Evolutionary conservation across 2,113 vertebrate species (phyloP), one percentile per base, ranked within the genome.

Genomic region (Pithys albifrons): DNA sequence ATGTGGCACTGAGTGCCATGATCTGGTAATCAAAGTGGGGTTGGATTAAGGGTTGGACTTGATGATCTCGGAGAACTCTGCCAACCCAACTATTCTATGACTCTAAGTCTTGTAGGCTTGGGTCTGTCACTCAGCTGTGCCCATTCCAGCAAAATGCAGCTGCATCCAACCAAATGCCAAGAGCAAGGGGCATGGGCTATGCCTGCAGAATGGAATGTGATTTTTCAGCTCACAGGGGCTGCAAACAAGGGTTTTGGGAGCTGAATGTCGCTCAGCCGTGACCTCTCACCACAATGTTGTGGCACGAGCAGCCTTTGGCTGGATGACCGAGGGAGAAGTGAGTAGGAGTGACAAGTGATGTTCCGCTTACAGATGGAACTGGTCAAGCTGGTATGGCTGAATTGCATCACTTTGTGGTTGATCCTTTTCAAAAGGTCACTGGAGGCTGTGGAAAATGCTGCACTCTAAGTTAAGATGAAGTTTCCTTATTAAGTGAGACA

Each of bases 341-440:
- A 43, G 41, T 73, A 37, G 74, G 67, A 83, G 22, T 91, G 49
- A 69, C 89, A 96, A 73, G 18, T 46, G 48, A 22, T 5, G 31
- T 27, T 79, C 3, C 27, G 2, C 79, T 87, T 75, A 41, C 65
- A 83, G 80, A 69, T 31, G 59, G 66, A 91, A 23, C 33, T 85
- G 71, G 66, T 61, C 74, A 89, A 72, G 29, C 25, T 70, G 46
- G 6, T 39, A 29, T 19, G 54, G 71, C 24, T 84, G 80, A 62
- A 91, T 91, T 52, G 35, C 0, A 4, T 86, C 76, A 39, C 19
- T 89, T 92, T 27, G 16, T 25, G 74, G 65, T 69, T 92, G 91
- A 81, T 87, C 35, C 45, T 89, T 66, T 95, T 65, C 70, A 39
- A 95, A 95, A 97, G 89, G 91, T 93, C 95, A 89, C 24, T 28